Evolutionary conservation across 2,888 invertebrate genomes (phyloP), one percentile per base, ranked within the genome.

Genomic region (Apodemia zela): DNA sequence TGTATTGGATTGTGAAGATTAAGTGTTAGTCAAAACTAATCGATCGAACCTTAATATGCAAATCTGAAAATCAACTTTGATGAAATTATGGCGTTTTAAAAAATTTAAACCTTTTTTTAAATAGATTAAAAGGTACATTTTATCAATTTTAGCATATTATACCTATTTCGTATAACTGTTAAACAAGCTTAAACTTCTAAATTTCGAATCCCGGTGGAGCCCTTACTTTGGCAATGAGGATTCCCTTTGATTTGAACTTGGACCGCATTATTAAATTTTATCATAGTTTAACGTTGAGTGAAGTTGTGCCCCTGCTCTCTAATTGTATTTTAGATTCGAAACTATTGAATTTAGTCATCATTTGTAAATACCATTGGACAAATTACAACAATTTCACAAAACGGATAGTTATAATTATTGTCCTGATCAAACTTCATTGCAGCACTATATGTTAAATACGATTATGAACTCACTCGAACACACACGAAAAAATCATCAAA

Each of bases 261-360:
- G 15, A 54, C 7, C 13, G 25, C 25, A 25, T 54, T 54, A 54
- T 54, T 54, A 54, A 54, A 54, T 54, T 51, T 54, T 54, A 25
- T 54, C 54, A 54, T 54, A 54, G 54, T 54, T 54, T 54, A 54
- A 21, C 54, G 25, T 54, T 25, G 54, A 21, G 15, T 25, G 21
- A 25, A 54, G 51, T 51, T 21, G 11, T 51, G 51, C 33, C 21
- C 51, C 17, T 18, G 51, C 51, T 11, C 3, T 21, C 13, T 51
- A 51, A 51, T 51, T 13, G 51, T 21, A 51, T 51, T 51, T 51
- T 11, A 18, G 51, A 51, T 21, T 17, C 17, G 51, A 18, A 51
- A 18, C 21, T 51, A 51, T 13, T 21, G 13, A 51, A 51, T 18
- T 51, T 13, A 5, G 15, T 13, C 38, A 0, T 38, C 15, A 38